Conservation (phyloP, 1,140 invertebrate species). For the Steinernema khuongi region DNA sequence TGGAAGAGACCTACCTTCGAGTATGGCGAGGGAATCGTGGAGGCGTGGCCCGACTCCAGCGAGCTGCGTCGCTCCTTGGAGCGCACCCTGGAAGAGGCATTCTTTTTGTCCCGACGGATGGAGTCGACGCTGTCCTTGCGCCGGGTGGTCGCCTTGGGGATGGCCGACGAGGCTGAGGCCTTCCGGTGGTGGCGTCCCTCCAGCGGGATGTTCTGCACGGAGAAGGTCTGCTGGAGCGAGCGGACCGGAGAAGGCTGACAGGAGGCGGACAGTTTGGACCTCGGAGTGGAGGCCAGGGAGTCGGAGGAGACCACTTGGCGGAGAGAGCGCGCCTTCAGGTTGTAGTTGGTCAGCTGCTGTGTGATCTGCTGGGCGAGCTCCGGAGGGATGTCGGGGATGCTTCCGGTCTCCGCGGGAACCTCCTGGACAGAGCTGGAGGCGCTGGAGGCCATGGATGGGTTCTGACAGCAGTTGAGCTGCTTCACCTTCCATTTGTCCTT, state of each 20-base stretch:
- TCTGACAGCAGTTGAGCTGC: constrained; percentile 9
- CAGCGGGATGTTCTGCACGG: constrained; percentile 7
- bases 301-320: neutral
- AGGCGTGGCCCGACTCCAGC: neutral
- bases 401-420: neutral
- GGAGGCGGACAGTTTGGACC: neutral
- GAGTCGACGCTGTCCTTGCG: neutral
- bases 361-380: constrained; percentile 8
- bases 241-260: neutral
- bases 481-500: constrained; percentile 9
- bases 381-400: neutral
- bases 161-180: neutral
- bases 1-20: constrained; percentile 15
- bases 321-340: neutral
- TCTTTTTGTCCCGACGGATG: neutral
- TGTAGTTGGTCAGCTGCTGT: constrained; percentile 11
- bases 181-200: neutral
- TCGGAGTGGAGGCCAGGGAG: neutral
- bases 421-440: neutral
- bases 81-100: neutral
- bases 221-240: constrained; percentile 9
- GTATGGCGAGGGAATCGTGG: constrained; percentile 23
- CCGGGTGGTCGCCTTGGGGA: neutral
- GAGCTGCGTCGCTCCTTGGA: neutral
- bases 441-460: neutral